phyloP scores from a whole-genome alignment of 2,113 vertebrate genomes.

The Phaethon lepturus region DNA sequence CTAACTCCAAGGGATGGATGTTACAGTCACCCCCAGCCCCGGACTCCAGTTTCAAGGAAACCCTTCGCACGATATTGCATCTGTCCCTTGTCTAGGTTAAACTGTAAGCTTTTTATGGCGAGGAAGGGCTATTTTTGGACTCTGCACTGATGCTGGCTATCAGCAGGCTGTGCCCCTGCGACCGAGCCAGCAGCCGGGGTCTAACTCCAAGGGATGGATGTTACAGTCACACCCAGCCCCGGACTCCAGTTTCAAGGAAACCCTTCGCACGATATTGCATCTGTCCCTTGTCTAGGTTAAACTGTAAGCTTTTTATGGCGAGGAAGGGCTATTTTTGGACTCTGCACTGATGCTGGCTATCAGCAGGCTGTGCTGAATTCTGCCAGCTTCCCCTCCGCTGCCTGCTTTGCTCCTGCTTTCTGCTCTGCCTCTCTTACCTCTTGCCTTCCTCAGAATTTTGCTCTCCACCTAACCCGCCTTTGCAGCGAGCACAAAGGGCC shows the following conservation, averaged over 20 bases:
- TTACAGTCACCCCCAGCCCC: background rate
- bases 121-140: background rate
- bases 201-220: background rate
- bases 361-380: background rate
- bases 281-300: background rate
- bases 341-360: background rate
- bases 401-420: background rate
- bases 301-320: background rate
- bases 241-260: background rate
- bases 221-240: background rate
- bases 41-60: background rate
- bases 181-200: accelerated
- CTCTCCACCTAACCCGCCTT: background rate
- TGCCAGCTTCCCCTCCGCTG: background rate
- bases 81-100: background rate
- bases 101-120: background rate
- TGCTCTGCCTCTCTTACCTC: background rate
- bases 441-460: background rate
- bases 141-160: background rate
- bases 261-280: background rate
- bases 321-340: background rate
- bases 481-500: background rate
- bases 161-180: background rate
- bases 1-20: background rate
- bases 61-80: background rate